Percentiles rank a stretch among this genome's conserved stretches.
phyloP scores from a whole-genome alignment of 2,113 vertebrate species.

The Oceanodroma tethys region DNA sequence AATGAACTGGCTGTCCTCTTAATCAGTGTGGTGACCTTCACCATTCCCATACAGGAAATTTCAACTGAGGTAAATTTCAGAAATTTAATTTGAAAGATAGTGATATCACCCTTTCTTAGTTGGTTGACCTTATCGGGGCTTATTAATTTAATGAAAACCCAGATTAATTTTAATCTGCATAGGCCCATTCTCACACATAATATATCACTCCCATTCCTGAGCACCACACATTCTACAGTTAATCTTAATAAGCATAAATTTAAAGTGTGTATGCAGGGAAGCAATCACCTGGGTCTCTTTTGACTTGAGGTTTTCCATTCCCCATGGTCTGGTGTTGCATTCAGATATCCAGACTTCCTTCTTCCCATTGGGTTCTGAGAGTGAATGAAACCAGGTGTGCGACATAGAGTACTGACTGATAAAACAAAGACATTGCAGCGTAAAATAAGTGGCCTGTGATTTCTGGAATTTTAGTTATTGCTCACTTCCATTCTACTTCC shows the following conservation, averaged over 20 bases:
- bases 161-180: slow-evolving; percentile 10
- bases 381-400: neutral
- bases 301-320: neutral
- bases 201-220: neutral
- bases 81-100: slow-evolving; percentile 24
- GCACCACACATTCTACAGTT: neutral
- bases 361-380: neutral
- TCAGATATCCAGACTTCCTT: neutral
- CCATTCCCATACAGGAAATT: slow-evolving; percentile 20
- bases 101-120: slow-evolving; percentile 2
- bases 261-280: neutral
- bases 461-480: neutral
- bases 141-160: slow-evolving; percentile 32
- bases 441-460: neutral
- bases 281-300: neutral
- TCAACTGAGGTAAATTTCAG: neutral
- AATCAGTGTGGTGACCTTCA: slow-evolving; percentile 10
- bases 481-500: neutral
- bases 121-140: slow-evolving; percentile 1
- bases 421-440: neutral
- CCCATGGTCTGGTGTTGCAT: neutral
- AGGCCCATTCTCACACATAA: neutral
- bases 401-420: neutral
- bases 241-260: neutral
- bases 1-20: neutral